Conservation (phyloP, 2,797 vertebrate genomes). For the Gallinago nigripennis region DNA sequence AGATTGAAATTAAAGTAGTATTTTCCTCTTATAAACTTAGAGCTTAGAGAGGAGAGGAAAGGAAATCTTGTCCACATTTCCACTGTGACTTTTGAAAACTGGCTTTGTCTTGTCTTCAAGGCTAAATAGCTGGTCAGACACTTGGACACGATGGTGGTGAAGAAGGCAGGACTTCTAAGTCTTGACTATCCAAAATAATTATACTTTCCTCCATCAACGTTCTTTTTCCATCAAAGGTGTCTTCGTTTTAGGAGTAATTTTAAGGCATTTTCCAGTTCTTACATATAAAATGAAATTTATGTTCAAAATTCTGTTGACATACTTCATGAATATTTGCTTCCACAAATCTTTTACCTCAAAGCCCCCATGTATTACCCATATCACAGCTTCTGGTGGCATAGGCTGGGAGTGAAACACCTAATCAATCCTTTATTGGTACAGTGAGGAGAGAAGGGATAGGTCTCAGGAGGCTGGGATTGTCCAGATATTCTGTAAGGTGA, state of each 20-base stretch:
- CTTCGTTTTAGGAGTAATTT: neutral
- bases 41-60: neutral
- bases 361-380: neutral
- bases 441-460: neutral
- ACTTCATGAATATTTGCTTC: neutral
- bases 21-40: neutral
- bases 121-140: neutral
- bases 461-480: neutral
- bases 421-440: neutral
- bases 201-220: neutral
- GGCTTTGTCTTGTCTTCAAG: neutral
- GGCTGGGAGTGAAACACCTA: neutral
- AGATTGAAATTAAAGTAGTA: neutral
- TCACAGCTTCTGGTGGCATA: neutral
- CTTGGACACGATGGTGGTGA: fast-evolving
- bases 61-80: neutral
- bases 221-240: neutral
- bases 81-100: neutral
- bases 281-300: neutral
- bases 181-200: neutral
- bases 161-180: neutral
- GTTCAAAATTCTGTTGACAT: neutral
- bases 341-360: neutral
- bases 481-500: neutral
- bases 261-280: neutral